phyloP scores from a whole-genome alignment of 2,797 vertebrate species.

The Echeneis naucrates region DNA sequence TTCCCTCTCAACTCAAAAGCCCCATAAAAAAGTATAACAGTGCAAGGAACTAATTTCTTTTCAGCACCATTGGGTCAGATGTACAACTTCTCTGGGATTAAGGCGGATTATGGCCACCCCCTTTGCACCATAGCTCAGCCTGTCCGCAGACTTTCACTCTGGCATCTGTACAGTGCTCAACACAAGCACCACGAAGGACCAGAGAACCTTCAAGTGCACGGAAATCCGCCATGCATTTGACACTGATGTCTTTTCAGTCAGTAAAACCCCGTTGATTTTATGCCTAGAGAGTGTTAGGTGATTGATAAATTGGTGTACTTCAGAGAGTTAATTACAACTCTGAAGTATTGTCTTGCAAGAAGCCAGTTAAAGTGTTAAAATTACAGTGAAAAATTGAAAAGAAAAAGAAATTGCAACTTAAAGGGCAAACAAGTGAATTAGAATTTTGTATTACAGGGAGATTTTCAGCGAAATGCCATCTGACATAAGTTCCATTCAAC shows the following conservation, averaged over 20 bases:
- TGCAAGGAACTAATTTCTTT: conserved; percentile 78
- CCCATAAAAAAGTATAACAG: conserved; percentile 67
- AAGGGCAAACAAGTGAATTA: too few species aligned
- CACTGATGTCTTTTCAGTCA: neutral
- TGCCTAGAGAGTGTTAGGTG: neutral
- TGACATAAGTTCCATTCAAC: too few species aligned
- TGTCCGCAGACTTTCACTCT: conserved; percentile 58
- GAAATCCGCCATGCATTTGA: neutral
- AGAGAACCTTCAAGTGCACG: conserved; percentile 7
- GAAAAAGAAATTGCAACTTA: too few species aligned
- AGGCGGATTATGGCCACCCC: conserved; percentile 73
- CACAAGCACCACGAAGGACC: conserved; percentile 17
- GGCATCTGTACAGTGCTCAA: conserved; percentile 17
- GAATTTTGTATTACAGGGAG: too few species aligned
- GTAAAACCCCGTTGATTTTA: neutral
- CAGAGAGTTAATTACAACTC: too few species aligned
- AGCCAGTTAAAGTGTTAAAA: too few species aligned
- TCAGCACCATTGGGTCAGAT: conserved; percentile 75
- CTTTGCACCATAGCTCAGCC: conserved; percentile 50
- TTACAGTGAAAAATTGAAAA: too few species aligned
- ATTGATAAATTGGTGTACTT: too few species aligned
- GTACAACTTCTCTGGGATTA: conserved; percentile 75
- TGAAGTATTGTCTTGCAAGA: too few species aligned
- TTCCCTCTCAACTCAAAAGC: conserved; percentile 59
- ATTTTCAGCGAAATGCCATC: too few species aligned